These are phyloP conservation scores for Zootermopsis nevadensis DNA, from an alignment of 2,888 invertebrate species.

Conservation along the genomic window DNA sequence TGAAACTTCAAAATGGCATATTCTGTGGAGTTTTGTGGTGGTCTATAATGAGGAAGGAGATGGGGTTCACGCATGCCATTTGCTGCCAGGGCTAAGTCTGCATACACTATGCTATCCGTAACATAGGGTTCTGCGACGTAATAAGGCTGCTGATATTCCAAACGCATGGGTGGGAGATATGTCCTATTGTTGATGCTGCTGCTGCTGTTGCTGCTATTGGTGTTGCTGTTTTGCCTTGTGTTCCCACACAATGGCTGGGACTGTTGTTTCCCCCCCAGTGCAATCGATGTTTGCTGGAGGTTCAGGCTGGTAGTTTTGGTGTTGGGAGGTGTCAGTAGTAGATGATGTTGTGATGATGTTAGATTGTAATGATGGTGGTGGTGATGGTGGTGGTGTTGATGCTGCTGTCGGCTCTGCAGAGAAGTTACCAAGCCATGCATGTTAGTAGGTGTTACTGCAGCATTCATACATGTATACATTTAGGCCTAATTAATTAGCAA, in stretches of 20 bases:
- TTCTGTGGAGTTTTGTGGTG: slow-evolving; percentile 61
- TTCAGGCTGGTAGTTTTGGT: slow-evolving; percentile 39
- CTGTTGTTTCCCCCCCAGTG: slow-evolving; percentile 54
- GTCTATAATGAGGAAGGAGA: slow-evolving; percentile 50
- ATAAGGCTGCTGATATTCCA: slow-evolving; percentile 53
- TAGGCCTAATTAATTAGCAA: neutral
- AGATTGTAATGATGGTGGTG: slow-evolving; percentile 62
- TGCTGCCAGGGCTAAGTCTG: slow-evolving; percentile 51
- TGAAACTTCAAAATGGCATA: slow-evolving; percentile 75
- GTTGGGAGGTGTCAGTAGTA: slow-evolving; percentile 50
- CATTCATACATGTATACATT: neutral
- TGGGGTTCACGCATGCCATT: slow-evolving; percentile 50
- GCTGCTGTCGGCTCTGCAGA: slow-evolving; percentile 57
- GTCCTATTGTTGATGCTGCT: slow-evolving; percentile 54
- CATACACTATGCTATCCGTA: slow-evolving; percentile 51
- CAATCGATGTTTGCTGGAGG: slow-evolving; percentile 52
- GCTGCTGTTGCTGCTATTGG: slow-evolving; percentile 34
- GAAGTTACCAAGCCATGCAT: slow-evolving; percentile 45
- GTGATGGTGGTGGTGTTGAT: slow-evolving; percentile 62
- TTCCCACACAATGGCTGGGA: slow-evolving; percentile 36
- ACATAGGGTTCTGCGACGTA: slow-evolving; percentile 46
- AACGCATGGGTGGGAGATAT: slow-evolving; percentile 51
- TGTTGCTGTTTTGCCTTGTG: slow-evolving; percentile 42
- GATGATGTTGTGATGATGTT: slow-evolving; percentile 58
- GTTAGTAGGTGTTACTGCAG: slow-evolving; percentile 44